Evolutionary conservation across 1,140 invertebrate genomes (phyloP), one percentile per base, ranked within the genome.

Genomic region (Caenorhabditis briggsae): DNA sequence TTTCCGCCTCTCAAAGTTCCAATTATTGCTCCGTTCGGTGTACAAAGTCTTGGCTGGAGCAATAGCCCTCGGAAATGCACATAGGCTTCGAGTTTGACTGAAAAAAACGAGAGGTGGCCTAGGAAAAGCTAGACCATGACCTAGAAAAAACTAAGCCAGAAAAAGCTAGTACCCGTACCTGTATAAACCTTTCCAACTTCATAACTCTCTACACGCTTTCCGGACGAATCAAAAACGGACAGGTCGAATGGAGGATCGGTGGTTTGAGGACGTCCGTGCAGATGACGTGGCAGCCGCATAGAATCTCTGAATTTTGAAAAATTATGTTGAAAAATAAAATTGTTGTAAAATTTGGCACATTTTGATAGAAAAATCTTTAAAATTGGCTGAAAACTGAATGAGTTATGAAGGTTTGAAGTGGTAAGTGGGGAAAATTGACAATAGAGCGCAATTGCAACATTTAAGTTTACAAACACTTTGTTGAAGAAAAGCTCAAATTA

Each of bases 61-160:
- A 89, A 55, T 8, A 89, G 64, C 6, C 89, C 89, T 53, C 89
- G 89, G 82, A 85, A 89, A 55, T 89, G 85, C 6, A 82, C 65
- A 65, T 87, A 89, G 20, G 88, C 89, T 64, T 89, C 82, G 6
- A 89, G 82, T 85, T 87, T 58, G 14, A 89, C 89, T 89, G 58
- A 85, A 89, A 88, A 59, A 2, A 18, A 86, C 9, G 33, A 59
- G 20, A 46, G n/a, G 12, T 9, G 23, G 9, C 16, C 53, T 56
- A 16, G 55, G 43, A 56, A n/a, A 41, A 41, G 46, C 9, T 78
- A 18, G 18, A 5, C 48, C n/a, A 2, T 43, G 11, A n/a, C 16
- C 50, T 56, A 14, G 43, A 64, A 56, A n/a, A 41, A 41, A 18
- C 9, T 78, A 18, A 6, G 16, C 25, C n/a, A 2, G 14, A 0